Conservation (phyloP, 2,888 invertebrate species). For the Chromoteleia sp. region DNA sequence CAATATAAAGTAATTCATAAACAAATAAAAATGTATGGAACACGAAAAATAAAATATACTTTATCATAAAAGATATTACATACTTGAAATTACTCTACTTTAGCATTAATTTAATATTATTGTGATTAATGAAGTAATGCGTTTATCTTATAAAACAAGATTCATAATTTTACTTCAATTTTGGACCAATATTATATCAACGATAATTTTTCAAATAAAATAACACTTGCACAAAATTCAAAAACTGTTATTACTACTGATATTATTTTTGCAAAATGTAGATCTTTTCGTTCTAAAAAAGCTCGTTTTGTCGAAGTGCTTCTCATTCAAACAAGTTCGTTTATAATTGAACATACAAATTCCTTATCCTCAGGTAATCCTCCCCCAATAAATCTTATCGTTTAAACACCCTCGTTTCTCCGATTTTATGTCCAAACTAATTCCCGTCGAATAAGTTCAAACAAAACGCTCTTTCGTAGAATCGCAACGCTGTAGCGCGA, state of each 20-base stretch:
- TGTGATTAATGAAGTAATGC: too few relatives aligned
- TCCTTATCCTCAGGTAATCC: slow-evolving; percentile 32
- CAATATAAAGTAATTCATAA: too few relatives aligned
- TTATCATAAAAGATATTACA: too few relatives aligned
- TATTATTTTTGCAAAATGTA: not conserved
- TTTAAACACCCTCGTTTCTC: slow-evolving; percentile 41
- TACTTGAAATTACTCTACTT: too few relatives aligned
- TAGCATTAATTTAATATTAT: too few relatives aligned
- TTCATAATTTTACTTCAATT: too few relatives aligned
- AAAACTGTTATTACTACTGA: not conserved
- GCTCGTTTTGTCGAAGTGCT: slow-evolving; percentile 5
- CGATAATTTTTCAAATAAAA: too few relatives aligned
- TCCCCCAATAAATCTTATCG: slow-evolving; percentile 42
- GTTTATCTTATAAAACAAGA: too few relatives aligned
- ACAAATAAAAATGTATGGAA: too few relatives aligned
- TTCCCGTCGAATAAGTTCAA: slow-evolving; percentile 35
- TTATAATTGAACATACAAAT: slow-evolving; percentile 44
- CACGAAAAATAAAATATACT: too few relatives aligned
- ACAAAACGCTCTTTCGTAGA: slow-evolving; percentile 25
- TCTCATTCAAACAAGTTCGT: slow-evolving; percentile 23
- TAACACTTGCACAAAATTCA: not conserved
- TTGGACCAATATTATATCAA: too few relatives aligned
- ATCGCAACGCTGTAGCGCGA: slow-evolving; percentile 47
- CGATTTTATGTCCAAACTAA: slow-evolving; percentile 56
- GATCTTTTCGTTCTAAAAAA: slow-evolving; percentile 1